Conservation (phyloP, 92 coral and sea anemone species). For the Parazoanthus darwini region DNA sequence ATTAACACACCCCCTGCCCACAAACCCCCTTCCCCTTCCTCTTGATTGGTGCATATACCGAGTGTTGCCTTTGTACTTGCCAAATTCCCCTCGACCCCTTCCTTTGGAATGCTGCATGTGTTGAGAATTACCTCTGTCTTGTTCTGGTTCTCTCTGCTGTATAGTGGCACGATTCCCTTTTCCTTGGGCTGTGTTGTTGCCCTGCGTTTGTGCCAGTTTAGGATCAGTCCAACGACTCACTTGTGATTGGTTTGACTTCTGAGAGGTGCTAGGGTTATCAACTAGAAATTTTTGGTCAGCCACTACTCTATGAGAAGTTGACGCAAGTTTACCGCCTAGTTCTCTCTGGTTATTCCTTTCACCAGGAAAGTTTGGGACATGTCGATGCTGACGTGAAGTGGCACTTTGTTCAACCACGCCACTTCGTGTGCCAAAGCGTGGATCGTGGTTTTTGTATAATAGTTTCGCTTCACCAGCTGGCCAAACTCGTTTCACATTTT, state of each 20-base stretch:
- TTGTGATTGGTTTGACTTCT: not conserved
- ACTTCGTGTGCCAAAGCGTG: not conserved
- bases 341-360: not conserved
- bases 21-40: not conserved
- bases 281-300: not conserved
- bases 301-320: not conserved
- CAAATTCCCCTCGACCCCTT: not conserved
- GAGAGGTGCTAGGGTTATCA: constrained; percentile 1
- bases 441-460: not conserved
- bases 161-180: not conserved
- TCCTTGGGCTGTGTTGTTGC: not conserved
- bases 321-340: not conserved
- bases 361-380: not conserved
- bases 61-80: not conserved
- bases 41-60: not conserved
- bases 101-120: not conserved
- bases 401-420: not conserved
- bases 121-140: not conserved
- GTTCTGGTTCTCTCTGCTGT: not conserved
- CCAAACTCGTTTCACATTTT: not conserved
- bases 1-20: not conserved
- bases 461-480: not conserved
- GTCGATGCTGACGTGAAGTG: not conserved
- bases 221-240: not conserved
- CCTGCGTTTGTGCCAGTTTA: not conserved